phyloP scores from a whole-genome alignment of 2,113 vertebrate genomes.

The Neodontobutis hainanensis region DNA sequence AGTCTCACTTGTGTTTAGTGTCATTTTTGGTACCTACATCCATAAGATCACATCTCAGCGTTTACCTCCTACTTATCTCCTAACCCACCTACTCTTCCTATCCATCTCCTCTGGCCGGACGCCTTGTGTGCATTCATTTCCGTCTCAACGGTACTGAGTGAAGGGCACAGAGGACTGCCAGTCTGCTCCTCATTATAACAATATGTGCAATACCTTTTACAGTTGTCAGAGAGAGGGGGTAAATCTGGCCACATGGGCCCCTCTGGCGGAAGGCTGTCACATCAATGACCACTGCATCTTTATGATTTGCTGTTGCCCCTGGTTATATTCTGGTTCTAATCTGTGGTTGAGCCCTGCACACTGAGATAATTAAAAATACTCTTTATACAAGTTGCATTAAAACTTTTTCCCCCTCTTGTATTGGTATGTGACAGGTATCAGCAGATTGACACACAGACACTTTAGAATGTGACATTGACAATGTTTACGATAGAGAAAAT shows the following conservation, averaged over 20 bases:
- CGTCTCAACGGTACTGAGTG: slow-evolving; percentile 38
- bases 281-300: slow-evolving; percentile 71
- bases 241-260: slow-evolving; percentile 67
- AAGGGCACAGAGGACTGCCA: slow-evolving; percentile 60
- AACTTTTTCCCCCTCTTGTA: not conserved
- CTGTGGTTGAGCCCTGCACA: slow-evolving; percentile 38
- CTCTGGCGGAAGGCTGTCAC: slow-evolving; percentile 65
- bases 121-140: slow-evolving; percentile 1
- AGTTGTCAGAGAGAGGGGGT: slow-evolving; percentile 74
- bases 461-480: slow-evolving; percentile 28
- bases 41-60: not conserved
- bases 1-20: no score
- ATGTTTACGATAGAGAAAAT: slow-evolving; percentile 26
- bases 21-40: not conserved
- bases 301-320: slow-evolving; percentile 73
- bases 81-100: slow-evolving; percentile 2
- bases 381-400: slow-evolving; percentile 37
- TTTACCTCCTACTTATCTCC: not conserved
- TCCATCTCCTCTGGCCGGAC: not conserved
- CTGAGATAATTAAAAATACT: slow-evolving; percentile 69
- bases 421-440: slow-evolving; percentile 23
- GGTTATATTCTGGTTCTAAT: slow-evolving; percentile 72
- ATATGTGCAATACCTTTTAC: slow-evolving; percentile 80
- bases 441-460: slow-evolving; percentile 22
- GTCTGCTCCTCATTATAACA: slow-evolving; percentile 77